Base-by-base conservation (phyloP, 2,888 invertebrate species). In the Sialis fuliginosa region DNA sequence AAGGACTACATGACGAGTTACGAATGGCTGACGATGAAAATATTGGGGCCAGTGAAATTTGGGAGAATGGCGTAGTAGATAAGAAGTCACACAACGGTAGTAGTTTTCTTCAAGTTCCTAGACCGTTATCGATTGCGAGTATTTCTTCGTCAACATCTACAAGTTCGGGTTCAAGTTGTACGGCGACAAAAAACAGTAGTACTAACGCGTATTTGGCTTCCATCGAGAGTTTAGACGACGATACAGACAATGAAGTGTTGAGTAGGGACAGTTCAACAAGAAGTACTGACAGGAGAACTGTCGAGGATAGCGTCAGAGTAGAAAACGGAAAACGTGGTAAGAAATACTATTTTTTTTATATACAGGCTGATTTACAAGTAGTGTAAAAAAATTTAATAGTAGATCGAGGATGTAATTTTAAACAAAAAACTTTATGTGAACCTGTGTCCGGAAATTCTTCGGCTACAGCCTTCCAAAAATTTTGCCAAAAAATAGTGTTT, bases 181-280 rank as follows among this genome's bases (percentile, higher is more conserved):
- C 13, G 8, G 32, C 32, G 6, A 40, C 31, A 7, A 46, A 46
- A 39, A 40, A 34, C 32, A 40, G 40, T 32, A 39, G 46, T 10
- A 35, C 35, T n/a, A 46, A 46, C 13, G 46, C 46, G 8, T 46
- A 46, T 40, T 33, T 46, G 12, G 46, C 46, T 10, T 46, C 46
- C 6, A 40, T 46, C 6, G 46, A 46, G 32, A 46, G 46, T 46
- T 46, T 46, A 39, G 46, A 46, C 39, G 46, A 46, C 5, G 46
- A 46, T 32, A 40, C 32, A 6, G 46, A 34, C 22, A 30, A 31
- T 42, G 42, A 42, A 7, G 30, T 30, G 13, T 30, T 42, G 6
- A 22, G 42, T 31, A 37, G 37, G 12, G 10, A 37, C 7, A 12
- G 37, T 10, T 37, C 37, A 10, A 37, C 37, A 6, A n/a, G 37